Evolutionary conservation across 2,888 invertebrate genomes (phyloP).

Genomic region (Drosophila conformis): DNA sequence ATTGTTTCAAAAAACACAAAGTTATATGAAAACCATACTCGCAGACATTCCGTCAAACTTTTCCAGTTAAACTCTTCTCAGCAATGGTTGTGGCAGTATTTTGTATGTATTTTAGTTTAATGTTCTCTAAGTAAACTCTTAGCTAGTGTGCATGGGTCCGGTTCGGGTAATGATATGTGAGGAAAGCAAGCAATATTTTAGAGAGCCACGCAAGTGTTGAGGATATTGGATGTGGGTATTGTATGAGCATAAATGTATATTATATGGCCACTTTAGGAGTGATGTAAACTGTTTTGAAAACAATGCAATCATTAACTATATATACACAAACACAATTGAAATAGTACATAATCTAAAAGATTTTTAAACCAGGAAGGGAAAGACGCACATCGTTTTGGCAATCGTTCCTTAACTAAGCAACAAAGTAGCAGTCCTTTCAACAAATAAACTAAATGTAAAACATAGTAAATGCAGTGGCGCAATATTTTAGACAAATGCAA

Average conservation of each 20-base stretch:
- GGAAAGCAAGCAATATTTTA: slow-evolving; percentile 75
- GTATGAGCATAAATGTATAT: slow-evolving; percentile 33
- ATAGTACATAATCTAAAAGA: slow-evolving; percentile 20
- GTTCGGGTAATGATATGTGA: slow-evolving; percentile 17
- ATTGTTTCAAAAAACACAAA: background rate
- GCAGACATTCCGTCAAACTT: slow-evolving; percentile 38
- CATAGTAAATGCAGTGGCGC: slow-evolving; percentile 18
- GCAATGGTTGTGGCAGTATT: slow-evolving; percentile 45
- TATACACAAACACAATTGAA: slow-evolving; percentile 13
- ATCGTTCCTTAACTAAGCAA: slow-evolving; percentile 30
- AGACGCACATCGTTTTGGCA: slow-evolving; percentile 20
- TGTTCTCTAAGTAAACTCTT: slow-evolving; percentile 15
- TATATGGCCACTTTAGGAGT: slow-evolving; percentile 49
- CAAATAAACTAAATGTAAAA: slow-evolving; percentile 36
- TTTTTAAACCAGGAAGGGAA: slow-evolving; percentile 19
- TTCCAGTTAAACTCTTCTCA: slow-evolving; percentile 14
- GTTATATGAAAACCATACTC: background rate
- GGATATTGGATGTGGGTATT: slow-evolving; percentile 36
- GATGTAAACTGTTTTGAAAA: slow-evolving; percentile 27
- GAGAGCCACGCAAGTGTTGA: slow-evolving; percentile 30
- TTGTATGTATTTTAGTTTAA: slow-evolving; percentile 17
- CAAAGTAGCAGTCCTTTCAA: slow-evolving; percentile 40
- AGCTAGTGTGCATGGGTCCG: slow-evolving; percentile 35
- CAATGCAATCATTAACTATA: slow-evolving; percentile 45
- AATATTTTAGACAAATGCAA: slow-evolving; percentile 53